These are phyloP conservation scores for Drosophila suzukii DNA, from an alignment of 1,140 invertebrate genomes.

Conservation along the genomic window DNA sequence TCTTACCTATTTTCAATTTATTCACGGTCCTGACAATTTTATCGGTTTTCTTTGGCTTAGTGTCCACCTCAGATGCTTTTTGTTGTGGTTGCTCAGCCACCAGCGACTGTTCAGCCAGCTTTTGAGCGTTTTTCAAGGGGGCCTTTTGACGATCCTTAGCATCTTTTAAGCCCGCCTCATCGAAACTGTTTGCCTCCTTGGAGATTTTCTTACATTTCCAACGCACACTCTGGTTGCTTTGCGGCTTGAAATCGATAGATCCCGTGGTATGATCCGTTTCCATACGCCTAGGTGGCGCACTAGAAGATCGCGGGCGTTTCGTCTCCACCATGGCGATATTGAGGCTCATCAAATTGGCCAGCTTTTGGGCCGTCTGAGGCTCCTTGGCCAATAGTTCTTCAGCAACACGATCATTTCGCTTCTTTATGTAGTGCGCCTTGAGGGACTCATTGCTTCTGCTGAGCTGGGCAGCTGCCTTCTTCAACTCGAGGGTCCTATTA, in stretches of 20 bases:
- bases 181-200: background rate
- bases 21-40: background rate
- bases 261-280: background rate
- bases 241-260: slow-evolving; percentile 6
- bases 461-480: slow-evolving; percentile 13
- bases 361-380: slow-evolving; percentile 3
- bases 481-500: slow-evolving; percentile 11
- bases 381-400: background rate
- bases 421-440: slow-evolving; percentile 24
- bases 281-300: background rate
- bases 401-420: background rate
- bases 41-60: background rate
- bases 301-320: background rate
- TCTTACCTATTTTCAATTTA: background rate
- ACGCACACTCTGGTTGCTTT: background rate
- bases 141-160: background rate
- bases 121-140: background rate
- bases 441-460: slow-evolving; percentile 28
- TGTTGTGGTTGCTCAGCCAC: background rate
- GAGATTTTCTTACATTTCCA: background rate
- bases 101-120: background rate
- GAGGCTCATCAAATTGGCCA: slow-evolving; percentile 3
- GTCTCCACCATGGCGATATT: slow-evolving; percentile 1
- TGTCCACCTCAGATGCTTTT: background rate
- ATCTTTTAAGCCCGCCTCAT: background rate